phyloP scores from a whole-genome alignment of 2,888 invertebrate species.

The Ethmia dodecea region DNA sequence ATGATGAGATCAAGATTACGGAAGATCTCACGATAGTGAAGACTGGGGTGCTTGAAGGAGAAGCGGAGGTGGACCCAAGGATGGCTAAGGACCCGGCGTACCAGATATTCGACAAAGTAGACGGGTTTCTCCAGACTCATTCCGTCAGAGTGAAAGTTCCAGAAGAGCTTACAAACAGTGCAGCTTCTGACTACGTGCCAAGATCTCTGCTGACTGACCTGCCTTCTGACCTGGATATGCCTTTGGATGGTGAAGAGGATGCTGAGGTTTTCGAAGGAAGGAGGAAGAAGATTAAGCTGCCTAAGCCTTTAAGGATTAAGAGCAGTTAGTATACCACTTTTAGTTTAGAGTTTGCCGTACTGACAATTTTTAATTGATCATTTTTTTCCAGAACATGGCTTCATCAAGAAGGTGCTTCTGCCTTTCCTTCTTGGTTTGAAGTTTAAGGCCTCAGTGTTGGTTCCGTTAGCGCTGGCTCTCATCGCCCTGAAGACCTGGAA shows the following conservation, averaged over 20 bases:
- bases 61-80: conserved; percentile 56
- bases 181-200: conserved; percentile 79
- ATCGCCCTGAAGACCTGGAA: conserved; percentile 95
- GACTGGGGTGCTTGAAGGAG: conserved; percentile 70
- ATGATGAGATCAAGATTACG: conserved; percentile 85
- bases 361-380: not conserved
- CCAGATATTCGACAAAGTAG: conserved; percentile 84
- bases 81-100: conserved; percentile 74
- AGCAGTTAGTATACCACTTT: conserved; percentile 55
- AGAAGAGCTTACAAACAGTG: conserved; percentile 76
- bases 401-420: conserved; percentile 89
- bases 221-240: conserved; percentile 83
- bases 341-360: not conserved
- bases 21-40: conserved; percentile 86
- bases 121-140: conserved; percentile 85
- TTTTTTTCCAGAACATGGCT: conserved; percentile 83
- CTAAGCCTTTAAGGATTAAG: conserved; percentile 71
- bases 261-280: conserved; percentile 62
- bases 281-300: conserved; percentile 72
- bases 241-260: conserved; percentile 79
- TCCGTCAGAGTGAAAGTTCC: conserved; percentile 86
- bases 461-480: conserved; percentile 87
- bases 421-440: conserved; percentile 92
- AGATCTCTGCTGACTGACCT: conserved; percentile 79
- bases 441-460: conserved; percentile 90